Evolutionary conservation across 2,113 vertebrate species (phyloP).

Genomic region (Sylvicapra grimmia): DNA sequence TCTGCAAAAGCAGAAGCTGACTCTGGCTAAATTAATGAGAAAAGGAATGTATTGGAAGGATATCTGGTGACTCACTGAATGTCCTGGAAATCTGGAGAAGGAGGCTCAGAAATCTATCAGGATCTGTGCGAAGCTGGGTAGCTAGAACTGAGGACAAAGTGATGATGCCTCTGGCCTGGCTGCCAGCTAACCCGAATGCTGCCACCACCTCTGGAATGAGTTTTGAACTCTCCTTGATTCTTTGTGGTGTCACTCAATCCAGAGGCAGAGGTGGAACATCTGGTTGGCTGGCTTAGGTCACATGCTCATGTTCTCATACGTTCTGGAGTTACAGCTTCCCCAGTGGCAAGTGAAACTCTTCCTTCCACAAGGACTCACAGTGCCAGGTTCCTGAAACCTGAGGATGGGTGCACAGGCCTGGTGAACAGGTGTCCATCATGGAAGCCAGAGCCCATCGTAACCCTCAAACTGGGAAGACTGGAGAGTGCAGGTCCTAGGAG

Average conservation of each 20-base stretch:
- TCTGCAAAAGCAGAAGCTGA: neutral
- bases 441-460: neutral
- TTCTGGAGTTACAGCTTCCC: neutral
- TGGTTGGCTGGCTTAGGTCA: neutral
- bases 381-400: neutral
- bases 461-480: neutral
- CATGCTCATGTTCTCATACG: neutral
- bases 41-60: neutral
- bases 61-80: neutral
- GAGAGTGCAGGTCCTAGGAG: neutral
- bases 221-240: neutral
- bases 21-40: neutral
- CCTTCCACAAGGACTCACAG: neutral
- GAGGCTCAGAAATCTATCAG: neutral
- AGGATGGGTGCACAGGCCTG: neutral
- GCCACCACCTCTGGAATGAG: neutral
- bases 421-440: neutral
- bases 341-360: neutral
- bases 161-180: neutral
- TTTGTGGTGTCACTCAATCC: neutral
- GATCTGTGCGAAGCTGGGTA: neutral
- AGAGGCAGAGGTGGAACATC: neutral
- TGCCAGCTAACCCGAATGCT: neutral
- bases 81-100: neutral
- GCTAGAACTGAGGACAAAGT: neutral